phyloP scores from a whole-genome alignment of 2,113 vertebrate species.

The Trichechus manatus region DNA sequence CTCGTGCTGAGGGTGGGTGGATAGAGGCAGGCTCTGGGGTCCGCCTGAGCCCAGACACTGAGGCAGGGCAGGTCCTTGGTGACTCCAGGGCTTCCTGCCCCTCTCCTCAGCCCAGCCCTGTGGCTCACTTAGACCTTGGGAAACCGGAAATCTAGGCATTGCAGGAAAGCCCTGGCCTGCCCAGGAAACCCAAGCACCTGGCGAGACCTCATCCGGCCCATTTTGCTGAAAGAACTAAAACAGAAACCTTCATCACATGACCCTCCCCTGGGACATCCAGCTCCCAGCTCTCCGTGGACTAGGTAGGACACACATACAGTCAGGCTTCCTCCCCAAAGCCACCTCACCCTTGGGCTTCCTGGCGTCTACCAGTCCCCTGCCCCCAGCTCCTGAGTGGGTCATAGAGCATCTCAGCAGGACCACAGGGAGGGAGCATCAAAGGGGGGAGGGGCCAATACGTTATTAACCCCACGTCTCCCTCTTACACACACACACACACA shows the following conservation, averaged over 20 bases:
- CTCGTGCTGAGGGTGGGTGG: background rate
- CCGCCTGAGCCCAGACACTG: background rate
- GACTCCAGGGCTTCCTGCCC: constrained; percentile 35
- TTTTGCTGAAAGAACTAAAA: constrained; percentile 60
- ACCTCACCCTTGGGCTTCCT: background rate
- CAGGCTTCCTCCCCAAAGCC: constrained; percentile 26
- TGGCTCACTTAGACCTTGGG: background rate
- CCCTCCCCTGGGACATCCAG: background rate
- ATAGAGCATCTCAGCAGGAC: background rate
- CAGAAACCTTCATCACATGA: background rate
- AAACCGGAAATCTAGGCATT: background rate
- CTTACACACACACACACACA: background rate
- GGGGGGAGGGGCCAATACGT: background rate
- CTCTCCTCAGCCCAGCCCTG: background rate
- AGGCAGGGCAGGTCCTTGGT: background rate
- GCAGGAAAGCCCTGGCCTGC: constrained; percentile 44
- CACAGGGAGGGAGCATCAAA: background rate
- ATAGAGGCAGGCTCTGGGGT: background rate
- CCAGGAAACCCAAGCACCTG: constrained; percentile 69
- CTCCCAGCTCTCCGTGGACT: background rate
- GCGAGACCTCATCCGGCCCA: background rate
- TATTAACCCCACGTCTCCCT: background rate
- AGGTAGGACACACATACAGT: background rate
- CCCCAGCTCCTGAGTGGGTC: background rate
- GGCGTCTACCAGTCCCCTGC: background rate